A percentile compares a stretch with the other conserved stretches of the same genome.
These are phyloP conservation scores for Prorops nasuta DNA, from an alignment of 1,140 invertebrate genomes.

Conservation along the genomic window DNA sequence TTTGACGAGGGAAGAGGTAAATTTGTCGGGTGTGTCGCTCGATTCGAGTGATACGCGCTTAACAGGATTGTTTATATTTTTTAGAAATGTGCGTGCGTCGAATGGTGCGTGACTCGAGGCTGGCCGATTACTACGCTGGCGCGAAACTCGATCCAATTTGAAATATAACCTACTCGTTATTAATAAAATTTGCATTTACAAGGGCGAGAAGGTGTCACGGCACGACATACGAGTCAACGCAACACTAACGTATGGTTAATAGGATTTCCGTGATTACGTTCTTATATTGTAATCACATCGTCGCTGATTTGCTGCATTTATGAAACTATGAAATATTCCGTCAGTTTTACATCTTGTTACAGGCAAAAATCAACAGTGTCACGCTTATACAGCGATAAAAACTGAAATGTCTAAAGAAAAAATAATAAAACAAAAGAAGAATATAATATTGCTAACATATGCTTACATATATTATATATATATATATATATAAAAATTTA, in stretches of 20 bases:
- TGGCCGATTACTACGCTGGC: constrained; percentile 29
- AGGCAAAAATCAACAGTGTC: not conserved
- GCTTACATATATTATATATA: too few species aligned
- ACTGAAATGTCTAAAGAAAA: too few species aligned
- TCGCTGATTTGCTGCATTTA: not conserved
- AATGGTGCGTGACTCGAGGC: constrained; percentile 27
- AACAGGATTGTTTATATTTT: too few species aligned
- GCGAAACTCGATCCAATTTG: constrained; percentile 37
- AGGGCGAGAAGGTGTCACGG: constrained; percentile 42
- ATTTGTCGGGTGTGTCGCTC: too few species aligned
- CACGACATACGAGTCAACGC: constrained; percentile 22
- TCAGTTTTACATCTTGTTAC: not conserved
- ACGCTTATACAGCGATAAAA: not conserved
- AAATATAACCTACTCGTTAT: constrained; percentile 44
- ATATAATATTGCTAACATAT: too few species aligned
- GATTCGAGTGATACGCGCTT: too few species aligned
- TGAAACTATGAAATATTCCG: not conserved
- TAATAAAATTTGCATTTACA: constrained; percentile 51
- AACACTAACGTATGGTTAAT: constrained; percentile 17
- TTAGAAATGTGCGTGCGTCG: constrained; percentile 21
- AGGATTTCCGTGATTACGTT: constrained; percentile 15
- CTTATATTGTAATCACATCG: not conserved
- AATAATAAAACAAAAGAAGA: too few species aligned
- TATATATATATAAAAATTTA: too few species aligned
- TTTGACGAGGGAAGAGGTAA: too few species aligned